Percentiles rank a stretch among this genome's conserved stretches.
phyloP scores from a whole-genome alignment of 2,888 invertebrate species.

The Mamestra brassicae region DNA sequence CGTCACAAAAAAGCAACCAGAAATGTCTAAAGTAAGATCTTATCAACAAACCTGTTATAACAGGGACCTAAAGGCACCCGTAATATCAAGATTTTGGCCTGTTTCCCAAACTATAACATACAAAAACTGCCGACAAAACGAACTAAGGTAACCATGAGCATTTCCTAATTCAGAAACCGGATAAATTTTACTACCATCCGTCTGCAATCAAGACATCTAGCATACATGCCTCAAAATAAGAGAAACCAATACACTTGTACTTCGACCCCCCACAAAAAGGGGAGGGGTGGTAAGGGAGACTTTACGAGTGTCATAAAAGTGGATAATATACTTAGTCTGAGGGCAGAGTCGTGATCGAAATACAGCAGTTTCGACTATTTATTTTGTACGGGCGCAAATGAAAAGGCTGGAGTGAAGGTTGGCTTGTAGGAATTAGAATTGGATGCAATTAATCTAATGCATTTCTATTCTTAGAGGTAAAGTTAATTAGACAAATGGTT shows the following conservation, averaged over 20 bases:
- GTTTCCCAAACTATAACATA: not conserved
- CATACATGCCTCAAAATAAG: slow-evolving; percentile 55
- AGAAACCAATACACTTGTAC: slow-evolving; percentile 65
- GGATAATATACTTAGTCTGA: slow-evolving; percentile 76
- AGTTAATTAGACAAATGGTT: not conserved
- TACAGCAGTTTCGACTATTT: slow-evolving; percentile 60
- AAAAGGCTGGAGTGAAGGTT: slow-evolving; percentile 40
- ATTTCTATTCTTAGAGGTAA: not conserved
- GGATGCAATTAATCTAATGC: slow-evolving; percentile 28
- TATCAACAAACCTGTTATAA: no score
- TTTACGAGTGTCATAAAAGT: slow-evolving; percentile 80
- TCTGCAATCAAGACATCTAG: slow-evolving; percentile 35
- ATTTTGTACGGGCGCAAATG: slow-evolving; percentile 58
- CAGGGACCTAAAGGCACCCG: no score
- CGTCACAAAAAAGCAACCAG: no score
- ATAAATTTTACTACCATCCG: slow-evolving; percentile 23
- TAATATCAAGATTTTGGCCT: no score
- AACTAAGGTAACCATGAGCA: not conserved
- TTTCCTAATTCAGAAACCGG: slow-evolving; percentile 20
- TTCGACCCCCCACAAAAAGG: slow-evolving; percentile 7
- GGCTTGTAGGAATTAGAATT: slow-evolving; percentile 16
- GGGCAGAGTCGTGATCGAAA: slow-evolving; percentile 67
- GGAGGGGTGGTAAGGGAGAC: slow-evolving; percentile 45
- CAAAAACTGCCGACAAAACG: not conserved
- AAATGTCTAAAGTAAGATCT: no score